Base-by-base conservation (phyloP, 1,140 invertebrate species). In the Drosophila kohkoa region DNA sequence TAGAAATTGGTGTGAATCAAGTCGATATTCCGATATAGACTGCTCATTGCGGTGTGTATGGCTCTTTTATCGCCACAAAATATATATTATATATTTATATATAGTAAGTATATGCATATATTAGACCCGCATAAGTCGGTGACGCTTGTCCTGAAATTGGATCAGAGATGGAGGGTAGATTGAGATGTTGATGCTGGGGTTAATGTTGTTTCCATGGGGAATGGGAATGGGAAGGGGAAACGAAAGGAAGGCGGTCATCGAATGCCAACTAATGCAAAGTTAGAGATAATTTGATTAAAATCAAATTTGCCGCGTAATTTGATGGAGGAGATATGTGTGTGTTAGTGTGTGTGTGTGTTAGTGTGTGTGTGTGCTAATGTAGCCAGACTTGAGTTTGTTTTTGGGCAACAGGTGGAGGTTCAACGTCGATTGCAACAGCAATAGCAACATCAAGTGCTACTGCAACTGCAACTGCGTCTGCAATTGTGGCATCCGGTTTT, bases 271-370 rank as follows among this genome's bases (percentile, higher is more conserved):
- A 72, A 75, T 72, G 64, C 35, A 38, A 64, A 75, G 52, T 75
- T 64, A 35, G 10, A 5, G 43, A 25, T 72, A 82, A 82, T 79
- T 57, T 35, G 66, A 87, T 86, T 74, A 77, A 65, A 87, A 77
- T 74, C 73, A 51, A 77, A 87, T 86, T 86, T 79, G n/a, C 35
- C 7, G 10, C 35, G 20, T 25, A 4, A 25, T 25, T 25, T 25
- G 20, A 25, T 25, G 20, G 20, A 25, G 20, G 20, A 25, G 20
- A 25, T 25, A 25, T 15, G 15, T 15, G 15, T 15, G 15, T 15
- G 15, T 15, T 0, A 1, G 15, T 15, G 15, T 15, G 15, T 15
- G 15, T 15, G 15, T 15, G 15, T 15, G 20, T 25, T 3, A 4
- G 3, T 25, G 20, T 25, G 20, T 25, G 20, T 25, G 20, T 4